Evolutionary conservation across 2,797 vertebrate genomes (phyloP), one percentile per base, ranked within the genome.

Genomic region (Clarias fuscus): DNA sequence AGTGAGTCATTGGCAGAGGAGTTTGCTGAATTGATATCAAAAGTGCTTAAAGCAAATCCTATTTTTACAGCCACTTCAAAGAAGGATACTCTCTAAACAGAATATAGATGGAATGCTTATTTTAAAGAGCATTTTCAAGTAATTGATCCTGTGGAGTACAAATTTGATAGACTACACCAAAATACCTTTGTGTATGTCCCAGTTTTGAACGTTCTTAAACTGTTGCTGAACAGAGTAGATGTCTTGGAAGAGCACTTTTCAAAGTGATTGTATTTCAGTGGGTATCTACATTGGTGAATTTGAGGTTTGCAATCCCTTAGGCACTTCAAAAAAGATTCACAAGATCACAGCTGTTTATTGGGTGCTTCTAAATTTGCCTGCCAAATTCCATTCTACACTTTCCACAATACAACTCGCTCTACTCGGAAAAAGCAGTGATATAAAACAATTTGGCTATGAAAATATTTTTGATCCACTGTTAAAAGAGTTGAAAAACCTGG

Each of bases 261-360:
- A 78, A 85, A 77, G 56, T 83, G 40, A 76, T 43, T 82, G 68
- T 67, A 67, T 86, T 84, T 84, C 62, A 64, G 67, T 82, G 14
- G 24, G 15, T 10, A 0, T 88, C 2, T 84, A 85, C 58, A 79
- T 37, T 65, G 84, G 86, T 61, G 56, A 86, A 0, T 89, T 86
- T 81, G 76, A 78, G n/a, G 22, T 83, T 17, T 85, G 85, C 65
- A 89, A 86, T 85, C 78, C 71, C 1, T 37, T 83, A 40, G 84
- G 82, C 0, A 86, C 71, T 48, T 89, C n/a, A 70, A 73, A 27
- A 40, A 85, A 88, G n/a, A 61, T 86, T 15, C 77, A 86, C 37
- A 86, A 87, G 8, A 81, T 89, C 27, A 86, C 81, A 14, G 80
- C 61, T 30, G 81, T 87, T 37, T 87, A 84, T 84, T 89, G 83